Percentiles rank a stretch among this genome's conserved stretches.
Conservation (phyloP, 2,888 invertebrate species). For the Melikaiella ostensackeni region DNA sequence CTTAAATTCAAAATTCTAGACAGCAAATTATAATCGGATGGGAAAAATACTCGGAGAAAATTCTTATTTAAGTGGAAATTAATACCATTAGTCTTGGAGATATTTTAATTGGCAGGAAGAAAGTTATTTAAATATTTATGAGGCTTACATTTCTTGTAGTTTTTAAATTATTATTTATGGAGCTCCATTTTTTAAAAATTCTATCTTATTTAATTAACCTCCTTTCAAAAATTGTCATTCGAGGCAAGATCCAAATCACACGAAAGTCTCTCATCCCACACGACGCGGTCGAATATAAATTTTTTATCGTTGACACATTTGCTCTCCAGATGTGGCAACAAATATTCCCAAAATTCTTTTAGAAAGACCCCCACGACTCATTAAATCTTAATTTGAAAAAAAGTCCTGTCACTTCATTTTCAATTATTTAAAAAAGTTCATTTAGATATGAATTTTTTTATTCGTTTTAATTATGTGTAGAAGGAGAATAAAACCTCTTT, state of each 20-base stretch:
- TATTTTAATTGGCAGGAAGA: no score
- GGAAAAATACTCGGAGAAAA: no score
- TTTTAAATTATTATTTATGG: not conserved
- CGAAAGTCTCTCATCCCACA: conserved; percentile 4
- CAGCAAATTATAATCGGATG: no score
- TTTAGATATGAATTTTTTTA: no score
- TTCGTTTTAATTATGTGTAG: no score
- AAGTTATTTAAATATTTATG: no score
- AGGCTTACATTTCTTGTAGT: not conserved
- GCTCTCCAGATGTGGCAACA: conserved; percentile 22
- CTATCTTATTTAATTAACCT: not conserved
- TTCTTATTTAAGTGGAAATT: no score
- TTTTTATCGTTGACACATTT: conserved; percentile 17
- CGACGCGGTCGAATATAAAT: not conserved
- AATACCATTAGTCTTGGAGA: no score
- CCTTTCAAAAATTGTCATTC: not conserved
- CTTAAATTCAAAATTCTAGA: no score
- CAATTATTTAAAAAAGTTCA: no score
- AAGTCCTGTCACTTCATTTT: not conserved
- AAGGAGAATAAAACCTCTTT: no score
- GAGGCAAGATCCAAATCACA: not conserved
- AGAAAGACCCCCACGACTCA: not conserved
- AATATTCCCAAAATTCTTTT: not conserved
- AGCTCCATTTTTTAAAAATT: not conserved
- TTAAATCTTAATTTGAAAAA: not conserved